phyloP scores from a whole-genome alignment of 2,888 invertebrate species.

The Conistra vaccinii region DNA sequence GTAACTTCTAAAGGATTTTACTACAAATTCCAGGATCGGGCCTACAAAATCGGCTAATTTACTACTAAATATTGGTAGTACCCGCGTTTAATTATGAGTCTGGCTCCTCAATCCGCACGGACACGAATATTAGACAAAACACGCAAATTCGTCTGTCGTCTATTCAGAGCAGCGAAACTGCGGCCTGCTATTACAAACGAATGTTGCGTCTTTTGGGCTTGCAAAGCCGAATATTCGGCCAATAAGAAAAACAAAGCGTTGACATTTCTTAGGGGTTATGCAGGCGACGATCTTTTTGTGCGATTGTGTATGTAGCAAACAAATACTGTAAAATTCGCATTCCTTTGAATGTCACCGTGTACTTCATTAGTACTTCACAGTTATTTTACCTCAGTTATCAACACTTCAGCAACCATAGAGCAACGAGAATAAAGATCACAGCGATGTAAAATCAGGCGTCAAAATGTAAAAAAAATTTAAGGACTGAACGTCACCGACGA shows the following conservation, averaged over 20 bases:
- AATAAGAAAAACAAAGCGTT: conserved; percentile 34
- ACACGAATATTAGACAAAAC: too few relatives aligned
- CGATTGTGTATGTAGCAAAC: too few relatives aligned
- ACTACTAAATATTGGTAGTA: too few relatives aligned
- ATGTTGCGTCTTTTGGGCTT: conserved; percentile 20
- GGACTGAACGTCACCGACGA: too few relatives aligned
- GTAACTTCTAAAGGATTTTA: too few relatives aligned
- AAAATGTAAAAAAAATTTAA: too few relatives aligned
- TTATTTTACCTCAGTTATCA: too few relatives aligned
- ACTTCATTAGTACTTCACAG: neutral
- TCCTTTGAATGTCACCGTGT: neutral
- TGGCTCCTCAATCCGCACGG: too few relatives aligned
- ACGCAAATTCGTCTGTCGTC: neutral
- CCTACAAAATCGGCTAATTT: too few relatives aligned
- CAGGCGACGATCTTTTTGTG: neutral
- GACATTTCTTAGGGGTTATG: neutral
- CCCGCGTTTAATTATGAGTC: too few relatives aligned
- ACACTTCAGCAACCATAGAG: neutral
- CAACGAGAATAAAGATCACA: neutral
- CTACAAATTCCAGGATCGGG: too few relatives aligned
- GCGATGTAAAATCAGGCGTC: too few relatives aligned
- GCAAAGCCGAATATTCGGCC: conserved; percentile 24
- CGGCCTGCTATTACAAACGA: conserved; percentile 17
- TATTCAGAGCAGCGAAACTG: conserved; percentile 8
- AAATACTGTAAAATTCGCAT: neutral